phyloP scores from a whole-genome alignment of 2,797 vertebrate genomes.

The Neosilurus mollespiculum region DNA sequence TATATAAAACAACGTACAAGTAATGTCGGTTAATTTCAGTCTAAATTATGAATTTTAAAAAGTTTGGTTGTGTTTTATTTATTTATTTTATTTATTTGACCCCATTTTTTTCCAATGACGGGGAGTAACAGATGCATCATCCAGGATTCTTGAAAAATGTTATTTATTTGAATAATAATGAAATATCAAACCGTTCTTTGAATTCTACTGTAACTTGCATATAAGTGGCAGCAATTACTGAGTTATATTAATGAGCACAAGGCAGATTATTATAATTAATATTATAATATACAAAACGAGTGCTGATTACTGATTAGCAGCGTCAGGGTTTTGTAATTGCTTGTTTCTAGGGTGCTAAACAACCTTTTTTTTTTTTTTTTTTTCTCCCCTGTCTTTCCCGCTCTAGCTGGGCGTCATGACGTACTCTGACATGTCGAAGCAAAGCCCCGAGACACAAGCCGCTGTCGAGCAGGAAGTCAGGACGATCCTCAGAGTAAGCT shows the following conservation, averaged over 20 bases:
- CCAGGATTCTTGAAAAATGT: no score
- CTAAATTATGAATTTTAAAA: background rate
- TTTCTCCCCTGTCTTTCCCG: background rate
- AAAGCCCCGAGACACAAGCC: slow-evolving; percentile 95
- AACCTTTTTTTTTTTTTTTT: background rate
- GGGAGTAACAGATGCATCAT: background rate
- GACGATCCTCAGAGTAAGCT: slow-evolving; percentile 83
- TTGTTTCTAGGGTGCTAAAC: background rate
- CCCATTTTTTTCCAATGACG: background rate
- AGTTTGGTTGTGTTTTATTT: background rate
- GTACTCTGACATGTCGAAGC: slow-evolving; percentile 81
- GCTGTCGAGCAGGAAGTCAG: slow-evolving; percentile 95
- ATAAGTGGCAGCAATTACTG: background rate
- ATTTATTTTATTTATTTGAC: background rate
- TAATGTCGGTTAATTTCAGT: background rate
- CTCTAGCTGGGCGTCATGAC: slow-evolving; percentile 97
- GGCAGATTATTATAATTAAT: background rate
- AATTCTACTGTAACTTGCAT: background rate
- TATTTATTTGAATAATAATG: no score
- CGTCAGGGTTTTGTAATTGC: background rate
- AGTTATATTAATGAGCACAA: background rate
- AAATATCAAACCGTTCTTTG: background rate
- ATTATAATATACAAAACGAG: background rate
- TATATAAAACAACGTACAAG: no score
- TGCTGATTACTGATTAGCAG: background rate